Evolutionary conservation across 2,113 vertebrate genomes (phyloP).

Genomic region (Phylloscopus trochiloides): DNA sequence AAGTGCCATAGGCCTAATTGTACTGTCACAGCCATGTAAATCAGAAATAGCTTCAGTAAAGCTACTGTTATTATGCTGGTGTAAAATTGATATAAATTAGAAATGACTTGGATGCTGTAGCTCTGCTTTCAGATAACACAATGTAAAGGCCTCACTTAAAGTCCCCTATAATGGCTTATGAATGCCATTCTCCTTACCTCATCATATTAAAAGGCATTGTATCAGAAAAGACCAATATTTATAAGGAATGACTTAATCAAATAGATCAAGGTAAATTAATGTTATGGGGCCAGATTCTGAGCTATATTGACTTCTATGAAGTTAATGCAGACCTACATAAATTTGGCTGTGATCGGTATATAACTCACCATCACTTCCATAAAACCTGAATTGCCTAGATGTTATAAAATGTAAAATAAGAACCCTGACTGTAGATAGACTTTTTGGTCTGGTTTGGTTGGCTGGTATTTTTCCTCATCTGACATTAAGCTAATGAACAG

Average conservation of each 20-base stretch:
- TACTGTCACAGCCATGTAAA: constrained; percentile 61
- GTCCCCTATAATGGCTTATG: neutral
- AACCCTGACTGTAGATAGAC: neutral
- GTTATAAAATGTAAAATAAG: neutral
- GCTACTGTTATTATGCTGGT: constrained; percentile 38
- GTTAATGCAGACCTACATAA: neutral
- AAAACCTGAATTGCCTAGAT: neutral
- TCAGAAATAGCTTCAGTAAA: constrained; percentile 51
- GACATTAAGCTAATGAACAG: constrained; percentile 61
- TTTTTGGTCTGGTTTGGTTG: neutral
- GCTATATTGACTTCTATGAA: neutral
- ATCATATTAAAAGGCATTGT: neutral
- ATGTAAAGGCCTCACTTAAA: constrained; percentile 5
- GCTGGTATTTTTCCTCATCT: neutral
- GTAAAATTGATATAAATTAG: constrained; percentile 56
- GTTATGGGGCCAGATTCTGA: neutral
- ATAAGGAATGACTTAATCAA: neutral
- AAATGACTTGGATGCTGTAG: constrained; percentile 11
- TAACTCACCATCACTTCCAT: neutral
- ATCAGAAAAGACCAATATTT: neutral
- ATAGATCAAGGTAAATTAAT: neutral
- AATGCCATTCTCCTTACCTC: neutral
- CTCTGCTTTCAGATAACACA: constrained; percentile 1
- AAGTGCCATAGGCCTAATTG: constrained; percentile 64
- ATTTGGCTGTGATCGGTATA: neutral